These are phyloP conservation scores for Planococcus citri DNA, from an alignment of 1,140 invertebrate species.

Conservation along the genomic window DNA sequence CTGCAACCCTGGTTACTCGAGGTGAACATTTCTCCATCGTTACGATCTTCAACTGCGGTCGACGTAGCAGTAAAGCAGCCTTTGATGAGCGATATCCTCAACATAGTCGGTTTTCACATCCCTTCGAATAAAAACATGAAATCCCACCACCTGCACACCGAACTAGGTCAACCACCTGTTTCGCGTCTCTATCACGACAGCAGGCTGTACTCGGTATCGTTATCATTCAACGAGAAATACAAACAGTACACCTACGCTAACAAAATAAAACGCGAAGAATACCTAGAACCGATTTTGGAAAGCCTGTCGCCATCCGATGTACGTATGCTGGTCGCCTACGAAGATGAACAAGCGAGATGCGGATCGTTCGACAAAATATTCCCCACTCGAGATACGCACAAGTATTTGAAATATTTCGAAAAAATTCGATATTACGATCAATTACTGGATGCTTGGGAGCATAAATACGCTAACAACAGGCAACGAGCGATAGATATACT, in stretches of 20 bases:
- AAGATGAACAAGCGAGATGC: conserved; percentile 74
- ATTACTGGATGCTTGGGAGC: conserved; percentile 85
- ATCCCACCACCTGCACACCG: background rate
- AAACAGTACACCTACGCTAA: conserved; percentile 24
- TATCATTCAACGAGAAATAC: conserved; percentile 45
- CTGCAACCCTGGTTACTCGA: conserved; percentile 91
- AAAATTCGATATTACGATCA: conserved; percentile 83
- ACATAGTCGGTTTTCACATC: conserved; percentile 80
- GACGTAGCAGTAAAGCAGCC: conserved; percentile 89
- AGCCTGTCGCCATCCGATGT: conserved; percentile 79
- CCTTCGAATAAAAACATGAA: conserved; percentile 36
- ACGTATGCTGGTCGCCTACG: conserved; percentile 66
- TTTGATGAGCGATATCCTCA: conserved; percentile 76
- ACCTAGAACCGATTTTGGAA: conserved; percentile 57
- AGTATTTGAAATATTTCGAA: conserved; percentile 75
- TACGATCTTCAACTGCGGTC: conserved; percentile 81
- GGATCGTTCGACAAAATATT: conserved; percentile 71
- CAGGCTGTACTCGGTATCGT: conserved; percentile 48
- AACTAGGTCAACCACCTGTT: background rate
- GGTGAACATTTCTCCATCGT: conserved; percentile 85
- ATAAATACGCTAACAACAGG: conserved; percentile 50
- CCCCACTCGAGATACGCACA: conserved; percentile 59
- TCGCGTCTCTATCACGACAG: conserved; percentile 42
- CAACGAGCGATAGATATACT: conserved; percentile 51
- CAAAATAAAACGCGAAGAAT: conserved; percentile 32